Base-by-base conservation (phyloP, 2,797 vertebrate genomes). In the Pagetopsis macropterus region DNA sequence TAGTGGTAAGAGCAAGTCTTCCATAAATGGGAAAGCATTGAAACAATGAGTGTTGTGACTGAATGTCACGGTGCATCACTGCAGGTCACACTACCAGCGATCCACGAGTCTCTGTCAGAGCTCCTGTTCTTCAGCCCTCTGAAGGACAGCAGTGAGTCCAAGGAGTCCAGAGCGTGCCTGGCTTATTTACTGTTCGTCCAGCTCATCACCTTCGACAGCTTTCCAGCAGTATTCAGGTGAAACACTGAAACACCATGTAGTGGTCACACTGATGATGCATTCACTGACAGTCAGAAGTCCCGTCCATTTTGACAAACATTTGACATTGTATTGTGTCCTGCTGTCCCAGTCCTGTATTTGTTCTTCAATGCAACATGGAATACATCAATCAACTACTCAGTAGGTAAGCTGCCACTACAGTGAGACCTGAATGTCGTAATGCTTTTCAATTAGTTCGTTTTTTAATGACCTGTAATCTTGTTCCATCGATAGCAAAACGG, bases 101-200 rank as follows among this genome's bases (percentile, higher is more conserved):
- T 94, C 65, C 87, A 89, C 15, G 90, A 92, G 77, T 79, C 92
- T 6, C 70, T 93, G 15, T 76, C 92, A 13, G 91, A 89, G 50
- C 88, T 95, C 14, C 78, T 96, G 70, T 88, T 95, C 82, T 94
- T 91, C 79, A 79, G 72, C 78, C 79, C 88, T 9, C 54, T 78
- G 66, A 94, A 59, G 64, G 89, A 95, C 62, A 91, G 89, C 54
- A 61, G 2, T 44, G 84, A 95, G 54, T 88, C 87, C 0, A 87
- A 82, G 6, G 96, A 98, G 73, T 94, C 97, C 3, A 84, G 94
- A 84, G 98, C 97, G 1, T 97, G 96, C 79, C 84, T 98, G 81
- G 94, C 98, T 3, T 99, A 99, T 61, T 87, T 99, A 17, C 76
- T 99, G n/a, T 98, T 98, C 90, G 98, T 97, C 69, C 96, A 97